Percentiles rank a stretch among this genome's conserved stretches.
Evolutionary conservation across 1,140 invertebrate genomes (phyloP).

Genomic region (Nephila pilipes): DNA sequence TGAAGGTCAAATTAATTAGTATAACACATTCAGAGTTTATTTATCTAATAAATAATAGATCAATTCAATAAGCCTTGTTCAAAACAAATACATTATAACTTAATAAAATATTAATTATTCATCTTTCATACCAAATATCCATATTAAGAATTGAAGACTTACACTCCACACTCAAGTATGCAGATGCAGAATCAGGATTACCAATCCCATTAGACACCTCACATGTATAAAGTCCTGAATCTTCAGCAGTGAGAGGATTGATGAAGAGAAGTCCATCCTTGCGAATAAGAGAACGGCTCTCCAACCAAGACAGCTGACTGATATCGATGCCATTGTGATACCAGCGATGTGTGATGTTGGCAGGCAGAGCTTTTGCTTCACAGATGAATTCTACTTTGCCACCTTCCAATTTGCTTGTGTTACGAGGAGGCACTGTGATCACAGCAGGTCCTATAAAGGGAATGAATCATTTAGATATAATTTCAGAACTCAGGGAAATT

Average conservation of each 20-base stretch:
- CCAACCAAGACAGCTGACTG: constrained; percentile 84
- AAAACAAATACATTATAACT: no score
- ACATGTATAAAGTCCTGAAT: constrained; percentile 96
- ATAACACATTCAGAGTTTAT: no score
- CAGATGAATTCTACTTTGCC: constrained; percentile 96
- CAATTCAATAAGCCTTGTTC: no score
- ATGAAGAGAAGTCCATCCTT: constrained; percentile 93
- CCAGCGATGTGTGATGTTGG: constrained; percentile 97
- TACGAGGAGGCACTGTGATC: constrained; percentile 92
- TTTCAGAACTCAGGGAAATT: no score
- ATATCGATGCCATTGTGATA: constrained; percentile 78
- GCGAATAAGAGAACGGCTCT: constrained; percentile 90
- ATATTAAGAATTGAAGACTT: constrained; percentile 82
- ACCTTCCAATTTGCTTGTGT: constrained; percentile 96
- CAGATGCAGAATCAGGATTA: constrained; percentile 94
- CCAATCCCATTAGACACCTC: constrained; percentile 98
- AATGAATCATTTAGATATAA: no score
- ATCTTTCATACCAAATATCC: background rate
- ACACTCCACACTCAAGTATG: constrained; percentile 98
- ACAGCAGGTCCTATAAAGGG: constrained; percentile 83
- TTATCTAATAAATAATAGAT: no score
- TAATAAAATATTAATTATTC: background rate
- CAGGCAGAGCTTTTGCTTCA: constrained; percentile 95
- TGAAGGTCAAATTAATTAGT: no score
- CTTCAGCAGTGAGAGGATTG: constrained; percentile 94